Evolutionary conservation across 2,113 vertebrate genomes (phyloP), one percentile per base, ranked within the genome.

Genomic region (Antennarius striatus): DNA sequence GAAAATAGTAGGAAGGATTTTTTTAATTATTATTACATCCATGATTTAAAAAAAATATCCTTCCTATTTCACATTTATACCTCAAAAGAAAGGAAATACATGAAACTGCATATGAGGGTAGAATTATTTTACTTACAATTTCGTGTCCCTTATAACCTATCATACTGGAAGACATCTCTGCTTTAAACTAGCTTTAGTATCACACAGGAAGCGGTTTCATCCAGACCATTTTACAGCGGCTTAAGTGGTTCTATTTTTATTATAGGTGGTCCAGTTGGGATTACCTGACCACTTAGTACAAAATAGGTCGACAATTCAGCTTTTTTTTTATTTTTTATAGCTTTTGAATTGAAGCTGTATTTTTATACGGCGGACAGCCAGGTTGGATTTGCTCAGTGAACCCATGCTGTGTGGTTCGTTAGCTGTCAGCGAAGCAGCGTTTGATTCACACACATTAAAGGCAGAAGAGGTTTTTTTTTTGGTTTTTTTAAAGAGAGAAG

Each of bases 231-330:
- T 65, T 56, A 45, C 61, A 76, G 32, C 59, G 7, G 32, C 7
- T 36, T 36, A 36, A 73, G 68, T 55, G 45, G 42, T 66, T 83
- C 78, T 74, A 76, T 80, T 83, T 83, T 76, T 68, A 69, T 63
- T 54, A 56, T 28, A 13, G 46, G 32, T 13, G 58, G 60, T 72
- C 83, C 81, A 64, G 52, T 72, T 64, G 81, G 77, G 84, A 84
- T 79, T 75, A 64, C 29, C 53, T 62, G 76, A 77, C 79, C 68
- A 62, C 70, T 84, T 84, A 56, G 52, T 61, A 49, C 51, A 66
- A 85, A 80, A 65, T 82, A 55, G 85, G 83, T 71, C 81, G 80
- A 61, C 29, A 58, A 70, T 77, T 73, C 30, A 45, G 50, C 57
- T 63, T 78, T 16, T 53, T 64, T 58, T 43, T 59, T n/a, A n/a